Base-by-base conservation (phyloP, 37 sponge, comb jelly and placozoan species). In the Eunapius fragilis region DNA sequence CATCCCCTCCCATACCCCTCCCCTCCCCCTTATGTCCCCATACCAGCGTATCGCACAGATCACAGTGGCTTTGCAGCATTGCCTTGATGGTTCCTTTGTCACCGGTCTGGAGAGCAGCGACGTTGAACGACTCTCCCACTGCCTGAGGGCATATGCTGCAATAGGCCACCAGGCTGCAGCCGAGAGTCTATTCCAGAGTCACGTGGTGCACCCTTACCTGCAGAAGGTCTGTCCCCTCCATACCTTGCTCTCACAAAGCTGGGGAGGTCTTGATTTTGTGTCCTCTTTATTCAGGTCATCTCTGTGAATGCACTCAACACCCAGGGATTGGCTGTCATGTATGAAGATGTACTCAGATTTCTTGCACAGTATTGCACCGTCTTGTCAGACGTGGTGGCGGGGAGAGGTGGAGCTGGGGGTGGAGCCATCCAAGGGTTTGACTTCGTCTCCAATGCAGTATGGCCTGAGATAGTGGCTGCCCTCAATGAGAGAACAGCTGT, bases 401-500 rank as follows among this genome's bases (percentile, higher is more conserved):
- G 75, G 50, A 73, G 75, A 35, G 13, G 41, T 31, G 37, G 45
- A 27, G 67, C 68, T 47, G 67, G 2, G 28, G 41, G 41, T 6
- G 41, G 41, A 41, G 41, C 41, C 6, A 41, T 41, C 41, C 41
- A 41, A 41, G 41, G 41, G 41, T 97, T 84, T 87, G 93, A 97
- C 75, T 99, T 99, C 83, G 78, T 99, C 7, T 94, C 94, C 14
- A 92, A 92, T 30, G 83, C 96, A 31, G 96, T 97, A 0, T 99
- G 95, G 91, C 99, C 99, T 0, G 89, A 86, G 28, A 38, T 99
- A 6, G 97, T 95, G 2, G 71, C 79, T 7, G 33, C 73, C 37
- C 31, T 98, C 32, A 92, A 93, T 19, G 35, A 74, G 27, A 87
- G 86, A 48, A 67, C 75, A 2, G 78, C 93, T 28, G 76, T 84